Evolutionary conservation across 2,113 vertebrate genomes (phyloP), one percentile per base, ranked within the genome.

Genomic region (Plestiodon gilberti): DNA sequence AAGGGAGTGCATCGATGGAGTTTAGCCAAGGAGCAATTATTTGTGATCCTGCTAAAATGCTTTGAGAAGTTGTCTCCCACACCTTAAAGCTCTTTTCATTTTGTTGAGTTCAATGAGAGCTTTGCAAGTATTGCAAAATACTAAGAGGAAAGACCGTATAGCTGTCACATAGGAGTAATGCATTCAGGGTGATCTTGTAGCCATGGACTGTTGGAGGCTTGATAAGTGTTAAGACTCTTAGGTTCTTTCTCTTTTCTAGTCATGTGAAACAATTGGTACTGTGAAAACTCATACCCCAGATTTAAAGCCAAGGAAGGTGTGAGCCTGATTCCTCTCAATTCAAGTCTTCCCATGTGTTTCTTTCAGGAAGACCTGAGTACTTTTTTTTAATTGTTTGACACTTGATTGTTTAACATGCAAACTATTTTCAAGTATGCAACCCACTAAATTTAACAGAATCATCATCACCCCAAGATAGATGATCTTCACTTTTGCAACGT

Each of bases 11-110:
- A 80, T 59, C 38, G 48, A 76, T 67, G 86, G 77, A 3, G 18
- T 87, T 57, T 80, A 74, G 85, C 35, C 48, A 48, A 91, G 33
- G 6, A 89, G 14, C 4, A 91, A 65, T 38, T 30, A 79, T 65
- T 62, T 59, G 59, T 84, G 13, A 62, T 88, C 75, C 81, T 70
- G 78, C 9, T 28, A 82, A 78, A 18, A 82, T 79, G 74, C 83
- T n/a, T 17, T 48, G 18, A 35, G 75, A 90, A 80, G 25, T 18
- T 28, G 23, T 83, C 23, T 1, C 57, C 17, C 73, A 76, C 0
- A 35, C 1, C 1, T 25, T 4, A 2, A 2, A 77, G 87, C 55
- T 70, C 79, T 88, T 89, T 67, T 80, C 87, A 78, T 84, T 77
- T 1, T 20, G 23, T 40, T 80, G 13, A 0, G 0, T 64, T 14